A percentile compares a stretch with the other conserved stretches of the same genome.
phyloP scores from a whole-genome alignment of 1,140 invertebrate genomes.

The Pogonomyrmex barbatus region DNA sequence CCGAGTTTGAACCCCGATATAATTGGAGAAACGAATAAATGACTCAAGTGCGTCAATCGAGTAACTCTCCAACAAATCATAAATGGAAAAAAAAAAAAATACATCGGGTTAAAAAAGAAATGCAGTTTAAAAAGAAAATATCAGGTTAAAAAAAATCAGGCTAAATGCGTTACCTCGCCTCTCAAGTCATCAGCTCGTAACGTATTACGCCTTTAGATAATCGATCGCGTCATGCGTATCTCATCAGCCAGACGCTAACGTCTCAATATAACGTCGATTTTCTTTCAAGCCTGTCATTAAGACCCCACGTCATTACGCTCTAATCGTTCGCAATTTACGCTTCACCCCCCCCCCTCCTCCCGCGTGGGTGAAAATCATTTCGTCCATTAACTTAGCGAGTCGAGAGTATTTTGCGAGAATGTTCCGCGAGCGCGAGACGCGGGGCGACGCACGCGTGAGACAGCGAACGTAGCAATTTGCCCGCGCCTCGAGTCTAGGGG shows the following conservation, averaged over 20 bases:
- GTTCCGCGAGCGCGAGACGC: neutral
- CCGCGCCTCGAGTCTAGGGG: conserved; percentile 71
- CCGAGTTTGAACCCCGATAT: neutral
- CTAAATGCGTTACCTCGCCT: neutral
- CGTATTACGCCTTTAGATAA: neutral
- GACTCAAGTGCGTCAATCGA: neutral
- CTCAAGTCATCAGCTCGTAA: neutral
- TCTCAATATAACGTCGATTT: neutral
- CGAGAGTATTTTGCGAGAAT: conserved; percentile 16
- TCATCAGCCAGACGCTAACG: neutral
- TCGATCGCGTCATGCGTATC: neutral
- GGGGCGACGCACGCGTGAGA: neutral
- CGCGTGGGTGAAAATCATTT: conserved; percentile 34
- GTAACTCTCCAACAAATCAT: neutral
- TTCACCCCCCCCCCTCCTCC: neutral
- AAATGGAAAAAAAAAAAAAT: neutral
- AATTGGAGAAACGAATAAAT: conserved; percentile 27
- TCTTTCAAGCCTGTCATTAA: conserved; percentile 21
- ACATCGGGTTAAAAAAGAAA: neutral
- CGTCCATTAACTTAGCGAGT: conserved; percentile 23
- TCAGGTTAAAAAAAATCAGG: conserved; percentile 7
- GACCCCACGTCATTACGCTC: neutral
- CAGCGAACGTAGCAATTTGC: conserved; percentile 72
- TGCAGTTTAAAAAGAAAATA: neutral
- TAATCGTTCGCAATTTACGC: conserved; percentile 33